Evolutionary conservation across 2,888 invertebrate species (phyloP).

Genomic region (Drosophila aldrichi): DNA sequence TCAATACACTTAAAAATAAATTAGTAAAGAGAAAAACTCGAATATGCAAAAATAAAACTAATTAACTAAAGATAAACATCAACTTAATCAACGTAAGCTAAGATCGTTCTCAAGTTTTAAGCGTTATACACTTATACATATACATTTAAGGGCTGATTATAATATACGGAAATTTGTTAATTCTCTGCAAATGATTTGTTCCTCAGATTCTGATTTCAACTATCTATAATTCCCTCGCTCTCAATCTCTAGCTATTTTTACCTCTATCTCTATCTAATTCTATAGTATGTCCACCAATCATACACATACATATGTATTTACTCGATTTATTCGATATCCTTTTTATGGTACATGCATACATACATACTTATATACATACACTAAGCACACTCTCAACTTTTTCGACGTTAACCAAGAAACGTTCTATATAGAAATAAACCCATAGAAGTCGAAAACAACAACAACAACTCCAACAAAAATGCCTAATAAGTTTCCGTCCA

Average conservation of each 20-base stretch:
- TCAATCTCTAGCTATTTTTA: not conserved
- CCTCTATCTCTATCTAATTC: conserved; percentile 9
- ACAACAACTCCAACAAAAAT: conserved; percentile 67
- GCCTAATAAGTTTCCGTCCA: conserved; percentile 85
- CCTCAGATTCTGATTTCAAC: conserved; percentile 3
- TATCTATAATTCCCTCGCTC: not conserved
- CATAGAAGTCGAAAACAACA: conserved; percentile 51
- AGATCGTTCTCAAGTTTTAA: conserved; percentile 56
- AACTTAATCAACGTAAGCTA: conserved; percentile 50
- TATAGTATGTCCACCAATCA: conserved; percentile 14
- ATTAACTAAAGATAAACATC: conserved; percentile 19
- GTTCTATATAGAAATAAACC: conserved; percentile 56
- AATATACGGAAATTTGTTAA: conserved; percentile 84
- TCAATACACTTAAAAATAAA: conserved; percentile 50
- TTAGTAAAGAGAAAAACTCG: conserved; percentile 40
- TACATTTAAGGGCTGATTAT: conserved; percentile 85
- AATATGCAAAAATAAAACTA: conserved; percentile 11
- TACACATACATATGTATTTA: no score
- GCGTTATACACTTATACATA: conserved; percentile 58
- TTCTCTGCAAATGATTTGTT: conserved; percentile 26
- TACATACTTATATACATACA: conserved; percentile 34
- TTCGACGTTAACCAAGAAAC: conserved; percentile 35
- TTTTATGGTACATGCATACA: conserved; percentile 30
- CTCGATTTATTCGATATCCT: conserved; percentile 19
- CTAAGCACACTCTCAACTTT: conserved; percentile 28